Base-by-base conservation (phyloP, 1,140 invertebrate genomes). In the Cotesia vestalis region DNA sequence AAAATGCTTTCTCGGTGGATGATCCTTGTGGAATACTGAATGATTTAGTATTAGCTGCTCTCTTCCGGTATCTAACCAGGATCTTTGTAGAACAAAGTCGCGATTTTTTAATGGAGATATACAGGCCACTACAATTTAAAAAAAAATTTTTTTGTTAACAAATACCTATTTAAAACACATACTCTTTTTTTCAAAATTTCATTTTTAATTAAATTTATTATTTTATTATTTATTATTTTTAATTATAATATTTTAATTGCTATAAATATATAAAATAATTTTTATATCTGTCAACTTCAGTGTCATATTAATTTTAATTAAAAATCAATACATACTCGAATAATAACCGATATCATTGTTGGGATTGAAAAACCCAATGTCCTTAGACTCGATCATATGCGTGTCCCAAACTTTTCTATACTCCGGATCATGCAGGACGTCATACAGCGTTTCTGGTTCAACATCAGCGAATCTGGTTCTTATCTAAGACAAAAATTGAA, bases 271-370 rank as follows among this genome's bases (percentile, higher is more conserved):
- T 17, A 17, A 17, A 17, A 17, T 17, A 17, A 17, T 17, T 17
- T 17, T 17, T 17, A 17, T 17, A 17, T 17, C 17, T 17, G 17
- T 17, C 17, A 17, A 17, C 1, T 17, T 17, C 17, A 17, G 17
- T 0, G 17, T 17, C 17, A 17, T 17, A 17, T 59, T 69, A 34
- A 38, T 38, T 35, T 27, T 53, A 53, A 52, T 52, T 34, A 63
- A 71, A 38, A 68, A 61, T 27, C 27, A 27, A 27, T 27, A 90
- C 92, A 92, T 83, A 96, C 95, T 91, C 73, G 95, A 92, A 88
- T 97, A 97, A 85, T 97, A 97, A 66, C 95, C 95, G 74, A 97
- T 91, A 85, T 97, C 95, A 83, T 96, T 97, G 83, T 96, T 96
- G 52, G 95, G 94, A 88, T 96, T 96, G 78, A 97, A 90, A 83